Base-by-base conservation (phyloP, 2,113 vertebrate genomes). In the Pterocles orientalis region DNA sequence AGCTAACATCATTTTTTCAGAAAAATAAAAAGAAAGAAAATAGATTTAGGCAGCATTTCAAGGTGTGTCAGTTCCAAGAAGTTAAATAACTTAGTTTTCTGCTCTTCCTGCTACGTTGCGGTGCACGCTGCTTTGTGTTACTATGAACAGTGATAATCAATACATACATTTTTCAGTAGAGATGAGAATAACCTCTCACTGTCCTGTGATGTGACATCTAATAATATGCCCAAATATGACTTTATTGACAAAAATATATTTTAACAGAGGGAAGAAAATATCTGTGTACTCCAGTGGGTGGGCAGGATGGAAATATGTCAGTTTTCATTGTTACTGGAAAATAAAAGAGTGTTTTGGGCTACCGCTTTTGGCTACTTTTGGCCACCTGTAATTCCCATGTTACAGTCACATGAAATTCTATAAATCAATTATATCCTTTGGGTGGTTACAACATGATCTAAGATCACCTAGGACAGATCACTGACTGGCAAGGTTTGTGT, bases 201-300 rank as follows among this genome's bases (percentile, higher is more conserved):
- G 7, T 88, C 51, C 48, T 47, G 39, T 28, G 36, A 81, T 57
- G 8, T 77, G 24, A 41, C 16, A 17, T 50, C 5, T 41, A 79
- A 78, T 33, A 70, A 24, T 28, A 71, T 47, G 19, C 13, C 24
- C 48, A 79, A 82, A 88, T 41, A 82, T 25, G 0, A 66, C 2
- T 57, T 62, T 61, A 61, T 33, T 61, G 56, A 20, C 9, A 58
- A 57, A 50, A 71, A 34, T 12, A 7, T n/a, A 48, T 56, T 75
- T 65, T 78, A 66, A 45, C 2, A 9, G 66, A 84, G 7, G 23
- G 5, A 71, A 75, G 18, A 66, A 66, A 83, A 77, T 33, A 2
- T 24, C 12, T 64, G 0, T 19, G 16, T 47, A 56, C 2, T 7
- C 19, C 10, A 47, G 28, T 31, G 14, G 3, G 3, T 47, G 23